Evolutionary conservation across 2,113 vertebrate species (phyloP).

Genomic region (Trinectes maculatus): DNA sequence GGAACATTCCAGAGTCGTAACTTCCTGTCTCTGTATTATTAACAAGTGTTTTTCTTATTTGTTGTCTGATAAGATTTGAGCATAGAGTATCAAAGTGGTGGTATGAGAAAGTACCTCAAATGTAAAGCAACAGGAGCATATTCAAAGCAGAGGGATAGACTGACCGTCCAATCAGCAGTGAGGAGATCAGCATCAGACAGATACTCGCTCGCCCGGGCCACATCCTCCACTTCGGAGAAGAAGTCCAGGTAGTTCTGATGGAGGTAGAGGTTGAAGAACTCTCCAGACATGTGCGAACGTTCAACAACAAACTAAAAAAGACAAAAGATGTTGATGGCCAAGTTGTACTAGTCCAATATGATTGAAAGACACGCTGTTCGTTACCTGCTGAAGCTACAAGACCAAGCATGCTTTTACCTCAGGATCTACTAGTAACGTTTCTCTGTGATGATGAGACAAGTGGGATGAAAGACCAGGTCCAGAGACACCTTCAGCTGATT

Average conservation of each 20-base stretch:
- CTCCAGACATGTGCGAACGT: conserved; percentile 91
- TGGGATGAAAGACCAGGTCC: conserved; percentile 68
- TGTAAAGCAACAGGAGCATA: too few relatives aligned
- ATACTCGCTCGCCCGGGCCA: conserved; percentile 90
- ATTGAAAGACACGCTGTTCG: background rate
- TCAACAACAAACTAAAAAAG: conserved; percentile 86
- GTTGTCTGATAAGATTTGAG: too few relatives aligned
- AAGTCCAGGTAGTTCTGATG: conserved; percentile 98
- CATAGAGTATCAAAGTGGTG: too few relatives aligned
- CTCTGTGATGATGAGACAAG: conserved; percentile 74
- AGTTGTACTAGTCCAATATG: background rate
- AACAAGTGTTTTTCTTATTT: too few relatives aligned
- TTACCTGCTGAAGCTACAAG: background rate
- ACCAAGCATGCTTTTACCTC: conserved; percentile 67
- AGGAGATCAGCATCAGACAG: conserved; percentile 92
- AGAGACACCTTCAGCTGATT: conserved; percentile 22
- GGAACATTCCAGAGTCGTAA: background rate
- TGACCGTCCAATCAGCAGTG: conserved; percentile 89
- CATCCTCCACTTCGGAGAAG: conserved; percentile 88
- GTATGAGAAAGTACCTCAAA: too few relatives aligned
- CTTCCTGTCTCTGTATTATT: background rate
- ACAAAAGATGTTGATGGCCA: background rate
- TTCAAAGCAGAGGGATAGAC: background rate
- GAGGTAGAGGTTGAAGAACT: conserved; percentile 94
- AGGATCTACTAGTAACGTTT: conserved; percentile 69